A percentile compares a stretch with the other conserved stretches of the same genome.
Evolutionary conservation across 1,140 invertebrate genomes (phyloP).

Genomic region (Macrotrachela quadricornifera): DNA sequence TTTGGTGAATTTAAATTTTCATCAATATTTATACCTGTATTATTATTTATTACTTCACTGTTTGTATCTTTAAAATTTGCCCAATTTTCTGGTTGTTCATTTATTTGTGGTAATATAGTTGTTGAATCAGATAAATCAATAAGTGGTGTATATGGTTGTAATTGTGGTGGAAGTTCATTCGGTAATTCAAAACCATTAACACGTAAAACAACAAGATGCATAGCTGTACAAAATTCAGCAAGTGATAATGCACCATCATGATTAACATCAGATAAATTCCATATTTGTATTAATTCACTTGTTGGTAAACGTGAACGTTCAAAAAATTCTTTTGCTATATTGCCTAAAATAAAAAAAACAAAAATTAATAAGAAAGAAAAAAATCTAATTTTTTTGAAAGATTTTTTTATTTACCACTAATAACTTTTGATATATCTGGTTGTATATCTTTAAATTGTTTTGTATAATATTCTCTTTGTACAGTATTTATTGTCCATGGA

Average conservation of each 20-base stretch:
- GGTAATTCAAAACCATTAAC: constrained; percentile 41
- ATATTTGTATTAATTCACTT: constrained; percentile 71
- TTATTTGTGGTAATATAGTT: background rate
- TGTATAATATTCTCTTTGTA: constrained; percentile 73
- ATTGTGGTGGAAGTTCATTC: constrained; percentile 49
- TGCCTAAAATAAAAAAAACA: constrained; percentile 40
- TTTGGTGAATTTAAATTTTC: background rate
- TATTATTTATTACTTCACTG: background rate
- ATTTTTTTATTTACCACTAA: constrained; percentile 31
- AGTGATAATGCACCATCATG: constrained; percentile 75
- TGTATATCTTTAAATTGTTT: constrained; percentile 70
- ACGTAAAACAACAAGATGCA: constrained; percentile 78
- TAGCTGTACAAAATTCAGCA: constrained; percentile 81
- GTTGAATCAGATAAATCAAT: constrained; percentile 4
- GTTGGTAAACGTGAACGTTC: constrained; percentile 79
- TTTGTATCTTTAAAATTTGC: background rate
- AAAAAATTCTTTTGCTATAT: constrained; percentile 71
- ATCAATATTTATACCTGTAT: background rate
- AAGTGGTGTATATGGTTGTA: constrained; percentile 20
- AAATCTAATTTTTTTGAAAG: background rate
- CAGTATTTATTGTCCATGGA: constrained; percentile 61
- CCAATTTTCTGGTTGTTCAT: background rate
- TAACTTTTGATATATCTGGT: constrained; percentile 52
- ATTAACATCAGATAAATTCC: constrained; percentile 77
- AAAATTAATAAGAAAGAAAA: background rate